Conservation (phyloP, 2,888 invertebrate genomes). For the Meteorus colon region DNA sequence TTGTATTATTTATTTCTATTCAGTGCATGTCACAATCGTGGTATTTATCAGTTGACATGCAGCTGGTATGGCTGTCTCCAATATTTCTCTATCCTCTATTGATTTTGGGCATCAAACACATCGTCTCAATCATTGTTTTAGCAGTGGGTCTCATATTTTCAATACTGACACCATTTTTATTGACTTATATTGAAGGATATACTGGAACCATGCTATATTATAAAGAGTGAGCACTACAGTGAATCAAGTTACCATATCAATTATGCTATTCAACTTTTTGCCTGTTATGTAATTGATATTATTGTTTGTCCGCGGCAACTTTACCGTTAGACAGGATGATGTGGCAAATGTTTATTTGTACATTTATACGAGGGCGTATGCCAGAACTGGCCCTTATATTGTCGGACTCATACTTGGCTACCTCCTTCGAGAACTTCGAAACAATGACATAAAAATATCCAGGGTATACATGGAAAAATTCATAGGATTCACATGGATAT, state of each 20-base stretch:
- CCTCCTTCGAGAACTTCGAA: conserved; percentile 55
- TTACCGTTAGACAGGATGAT: conserved; percentile 53
- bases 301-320: conserved; percentile 21
- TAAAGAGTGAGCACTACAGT: conserved; percentile 60
- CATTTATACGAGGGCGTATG: conserved; percentile 63
- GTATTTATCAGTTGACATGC: conserved; percentile 73
- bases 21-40: conserved; percentile 77
- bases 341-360: conserved; percentile 59
- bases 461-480: conserved; percentile 27
- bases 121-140: conserved; percentile 56
- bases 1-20: conserved; percentile 47
- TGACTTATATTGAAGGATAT: conserved; percentile 59
- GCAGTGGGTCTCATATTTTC: conserved; percentile 57
- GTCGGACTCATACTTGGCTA: conserved; percentile 69
- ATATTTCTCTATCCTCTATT: conserved; percentile 66
- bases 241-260: not conserved
- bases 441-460: conserved; percentile 51
- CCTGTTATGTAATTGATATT: not conserved
- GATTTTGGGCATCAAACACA: conserved; percentile 52
- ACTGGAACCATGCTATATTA: conserved; percentile 68
- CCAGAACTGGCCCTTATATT: conserved; percentile 68
- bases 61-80: conserved; percentile 66
- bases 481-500: not conserved
- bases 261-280: not conserved
- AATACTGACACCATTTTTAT: conserved; percentile 59